phyloP scores from a whole-genome alignment of 1,140 invertebrate genomes.

The Aphis gossypii region DNA sequence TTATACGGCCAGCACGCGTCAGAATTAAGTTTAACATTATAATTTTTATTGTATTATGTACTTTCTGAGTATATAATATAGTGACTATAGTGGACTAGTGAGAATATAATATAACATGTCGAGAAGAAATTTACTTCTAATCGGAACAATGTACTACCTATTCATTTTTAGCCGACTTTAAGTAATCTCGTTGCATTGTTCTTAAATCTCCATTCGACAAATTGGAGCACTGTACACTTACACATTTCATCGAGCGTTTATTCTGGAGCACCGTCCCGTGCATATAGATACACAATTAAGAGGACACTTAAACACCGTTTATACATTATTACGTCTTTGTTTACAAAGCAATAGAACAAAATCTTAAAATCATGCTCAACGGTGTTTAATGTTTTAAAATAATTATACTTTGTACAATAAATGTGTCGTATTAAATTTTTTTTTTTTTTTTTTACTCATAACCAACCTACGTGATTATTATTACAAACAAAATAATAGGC shows the following conservation, averaged over 20 bases:
- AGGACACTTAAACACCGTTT: not conserved
- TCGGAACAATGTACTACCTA: not conserved
- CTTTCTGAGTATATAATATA: not conserved
- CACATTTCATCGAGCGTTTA: not conserved
- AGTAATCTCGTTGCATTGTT: not conserved
- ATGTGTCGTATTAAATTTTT: not conserved
- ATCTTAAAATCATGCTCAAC: slow-evolving; percentile 1
- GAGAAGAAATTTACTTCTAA: not conserved
- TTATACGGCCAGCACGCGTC: not conserved
- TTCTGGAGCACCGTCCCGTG: not conserved
- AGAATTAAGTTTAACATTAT: not conserved
- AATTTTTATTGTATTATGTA: too few species aligned
- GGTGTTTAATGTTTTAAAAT: not conserved
- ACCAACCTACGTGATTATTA: not conserved
- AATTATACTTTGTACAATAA: not conserved
- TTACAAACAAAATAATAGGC: not conserved
- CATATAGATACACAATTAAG: not conserved
- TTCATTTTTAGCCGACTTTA: not conserved
- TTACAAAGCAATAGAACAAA: not conserved
- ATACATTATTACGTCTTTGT: not conserved
- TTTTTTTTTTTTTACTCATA: not conserved
- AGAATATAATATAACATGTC: not conserved
- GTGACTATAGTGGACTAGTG: not conserved
- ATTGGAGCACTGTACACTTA: not conserved
- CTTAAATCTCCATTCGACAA: not conserved